Evolutionary conservation across 2,113 vertebrate genomes (phyloP).

Genomic region (Cyprinodon variegatus): DNA sequence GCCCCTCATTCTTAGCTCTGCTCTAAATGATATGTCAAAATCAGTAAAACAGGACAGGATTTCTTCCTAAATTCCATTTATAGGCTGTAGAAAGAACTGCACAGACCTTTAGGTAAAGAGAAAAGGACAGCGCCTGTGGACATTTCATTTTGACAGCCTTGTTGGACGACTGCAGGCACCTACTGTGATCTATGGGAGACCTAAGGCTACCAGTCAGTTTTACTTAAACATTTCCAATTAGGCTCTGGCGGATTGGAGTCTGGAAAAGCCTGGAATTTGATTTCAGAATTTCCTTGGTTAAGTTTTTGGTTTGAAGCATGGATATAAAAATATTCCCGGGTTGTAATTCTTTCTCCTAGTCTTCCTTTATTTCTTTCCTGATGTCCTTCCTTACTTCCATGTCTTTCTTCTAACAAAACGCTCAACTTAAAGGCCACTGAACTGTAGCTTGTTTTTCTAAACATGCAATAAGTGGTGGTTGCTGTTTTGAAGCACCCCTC

Average conservation of each 20-base stretch:
- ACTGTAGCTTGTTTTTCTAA: too few relatives aligned
- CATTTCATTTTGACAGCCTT: not conserved
- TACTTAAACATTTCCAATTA: conserved; percentile 18
- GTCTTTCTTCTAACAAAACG: too few relatives aligned
- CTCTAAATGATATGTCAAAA: not conserved
- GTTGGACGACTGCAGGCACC: not conserved
- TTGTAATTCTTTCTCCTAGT: too few relatives aligned
- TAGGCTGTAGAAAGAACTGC: not conserved
- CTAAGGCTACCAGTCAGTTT: not conserved
- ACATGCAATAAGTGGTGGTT: too few relatives aligned
- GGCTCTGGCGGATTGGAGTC: not conserved
- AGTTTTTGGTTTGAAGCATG: not conserved
- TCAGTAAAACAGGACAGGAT: not conserved
- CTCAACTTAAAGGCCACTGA: too few relatives aligned
- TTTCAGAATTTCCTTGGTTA: not conserved
- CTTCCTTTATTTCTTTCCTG: too few relatives aligned
- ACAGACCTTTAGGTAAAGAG: not conserved
- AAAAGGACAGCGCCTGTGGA: not conserved
- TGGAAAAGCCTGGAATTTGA: not conserved
- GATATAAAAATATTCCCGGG: too few relatives aligned
- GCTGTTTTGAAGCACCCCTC: too few relatives aligned
- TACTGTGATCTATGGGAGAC: not conserved
- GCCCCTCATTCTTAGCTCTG: not conserved
- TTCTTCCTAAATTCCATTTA: not conserved
- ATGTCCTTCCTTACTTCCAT: too few relatives aligned